Evolutionary conservation across 2,888 invertebrate species (phyloP), one percentile per base, ranked within the genome.

Genomic region (Metopia argyrocephala): DNA sequence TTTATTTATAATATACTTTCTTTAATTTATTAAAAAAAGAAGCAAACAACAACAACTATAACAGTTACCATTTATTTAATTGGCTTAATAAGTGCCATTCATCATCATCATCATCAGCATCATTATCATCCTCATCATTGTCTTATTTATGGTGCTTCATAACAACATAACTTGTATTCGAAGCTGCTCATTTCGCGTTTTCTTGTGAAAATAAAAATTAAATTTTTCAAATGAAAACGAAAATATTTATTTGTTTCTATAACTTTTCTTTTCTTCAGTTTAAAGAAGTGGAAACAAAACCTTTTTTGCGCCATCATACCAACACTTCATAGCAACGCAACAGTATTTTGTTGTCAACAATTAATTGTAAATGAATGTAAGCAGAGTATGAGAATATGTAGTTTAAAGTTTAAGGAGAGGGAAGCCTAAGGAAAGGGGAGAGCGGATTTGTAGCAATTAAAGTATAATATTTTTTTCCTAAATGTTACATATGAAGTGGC

Each of bases 61-160:
- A 57, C 57, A 15, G n/a, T n/a, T 50, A 59, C 25, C 31, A 65
- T 56, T n/a, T 73, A 54, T 69, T 81, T 76, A 81, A 81, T 81
- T 81, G 80, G 52, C 80, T 74, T 76, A 76, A 76, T 74, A 81
- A 81, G 65, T 81, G 50, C 64, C 76, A 76, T 57, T n/a, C 57
- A 54, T 71, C 25, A 52, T 9, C 69, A 46, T 31, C 3, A 7
- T 38, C 23, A 28, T 46, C 59, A 28, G 15, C 52, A 52, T 48
- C 28, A 9, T 20, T 45, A 46, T 12, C 38, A 66, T 62, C 52
- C 50, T 21, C 50, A 52, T 50, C 50, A 45, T 52, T 27, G n/a
- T n/a, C n/a, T n/a, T n/a, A n/a, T n/a, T n/a, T n/a, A n/a, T n/a
- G n/a, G n/a, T n/a, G n/a, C n/a, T n/a, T n/a, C n/a, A n/a, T n/a